A percentile compares a stretch with the other conserved stretches of the same genome.
Evolutionary conservation across 30 jellyfish, hydroid and myxozoan species (phyloP).

Genomic region (Catostylus mosaicus): DNA sequence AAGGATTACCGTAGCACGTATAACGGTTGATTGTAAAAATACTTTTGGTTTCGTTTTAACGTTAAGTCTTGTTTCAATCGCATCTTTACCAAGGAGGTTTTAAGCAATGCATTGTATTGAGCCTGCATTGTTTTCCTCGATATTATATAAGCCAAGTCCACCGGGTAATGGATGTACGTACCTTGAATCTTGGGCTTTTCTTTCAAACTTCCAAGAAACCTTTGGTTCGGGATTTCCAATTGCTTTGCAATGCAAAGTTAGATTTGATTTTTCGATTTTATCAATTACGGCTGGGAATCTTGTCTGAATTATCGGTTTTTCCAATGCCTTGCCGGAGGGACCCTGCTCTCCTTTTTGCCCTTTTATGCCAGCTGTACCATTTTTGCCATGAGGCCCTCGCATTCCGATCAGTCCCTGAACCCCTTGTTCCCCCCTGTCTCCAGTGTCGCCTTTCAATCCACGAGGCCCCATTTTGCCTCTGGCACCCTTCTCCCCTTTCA

Average conservation of each 20-base stretch:
- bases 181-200: conserved; percentile 15
- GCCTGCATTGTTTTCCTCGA: conserved; percentile 8
- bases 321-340: conserved; percentile 12
- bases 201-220: conserved; percentile 16
- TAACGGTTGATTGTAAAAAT: neutral
- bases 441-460: conserved; percentile 9
- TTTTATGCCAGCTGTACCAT: neutral
- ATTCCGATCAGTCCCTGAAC: neutral
- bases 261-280: neutral
- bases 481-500: conserved; percentile 23
- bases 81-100: conserved; percentile 32
- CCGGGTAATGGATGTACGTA: conserved; percentile 16
- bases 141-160: neutral
- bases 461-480: conserved; percentile 10
- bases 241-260: conserved; percentile 24
- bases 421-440: conserved; percentile 1
- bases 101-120: conserved; percentile 24
- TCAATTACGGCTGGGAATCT: neutral
- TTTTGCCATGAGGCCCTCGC: conserved; percentile 1
- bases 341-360: conserved; percentile 39
- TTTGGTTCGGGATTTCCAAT: conserved; percentile 27
- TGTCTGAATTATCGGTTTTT: conserved; percentile 5
- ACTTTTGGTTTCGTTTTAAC: conserved; percentile 46
- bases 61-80: conserved; percentile 2
- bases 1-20: neutral